Conservation (phyloP, 2,888 invertebrate species). For the Stenchaetothrips biformis region DNA sequence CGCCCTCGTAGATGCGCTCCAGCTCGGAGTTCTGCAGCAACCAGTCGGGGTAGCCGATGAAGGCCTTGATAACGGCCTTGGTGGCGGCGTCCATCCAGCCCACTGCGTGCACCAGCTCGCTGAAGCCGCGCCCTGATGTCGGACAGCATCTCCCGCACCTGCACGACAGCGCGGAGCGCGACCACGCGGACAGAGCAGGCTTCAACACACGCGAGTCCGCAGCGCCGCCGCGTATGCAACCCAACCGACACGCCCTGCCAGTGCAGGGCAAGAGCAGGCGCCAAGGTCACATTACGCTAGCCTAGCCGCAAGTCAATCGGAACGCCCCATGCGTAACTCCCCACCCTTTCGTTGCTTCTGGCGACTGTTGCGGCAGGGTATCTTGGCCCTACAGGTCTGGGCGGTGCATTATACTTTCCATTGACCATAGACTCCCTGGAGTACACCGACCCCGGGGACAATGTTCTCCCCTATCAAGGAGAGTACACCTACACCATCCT, state of each 20-base stretch:
- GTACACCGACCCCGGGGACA: too few species aligned
- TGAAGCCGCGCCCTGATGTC: conserved; percentile 67
- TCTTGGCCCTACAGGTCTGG: too few species aligned
- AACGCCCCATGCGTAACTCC: neutral
- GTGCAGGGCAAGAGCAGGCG: neutral
- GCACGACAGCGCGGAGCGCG: too few species aligned
- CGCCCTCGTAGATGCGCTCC: conserved; percentile 63
- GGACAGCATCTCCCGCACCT: conserved; percentile 67
- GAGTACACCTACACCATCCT: too few species aligned
- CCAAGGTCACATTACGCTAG: neutral
- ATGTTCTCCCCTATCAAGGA: too few species aligned
- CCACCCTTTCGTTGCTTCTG: neutral
- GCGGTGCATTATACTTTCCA: too few species aligned
- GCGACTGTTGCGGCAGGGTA: too few species aligned
- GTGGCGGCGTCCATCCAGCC: conserved; percentile 75
- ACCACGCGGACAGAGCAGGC: too few species aligned
- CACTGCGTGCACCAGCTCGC: conserved; percentile 57
- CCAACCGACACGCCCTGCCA: neutral
- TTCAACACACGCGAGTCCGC: too few species aligned
- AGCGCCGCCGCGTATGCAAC: neutral
- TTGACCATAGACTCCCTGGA: too few species aligned
- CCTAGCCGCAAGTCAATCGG: neutral
- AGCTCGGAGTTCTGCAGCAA: conserved; percentile 60
- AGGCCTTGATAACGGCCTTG: conserved; percentile 66
- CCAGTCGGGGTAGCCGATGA: conserved; percentile 76